Evolutionary conservation across 2,113 vertebrate genomes (phyloP), one percentile per base, ranked within the genome.

Genomic region (Leptocoma aspasia): DNA sequence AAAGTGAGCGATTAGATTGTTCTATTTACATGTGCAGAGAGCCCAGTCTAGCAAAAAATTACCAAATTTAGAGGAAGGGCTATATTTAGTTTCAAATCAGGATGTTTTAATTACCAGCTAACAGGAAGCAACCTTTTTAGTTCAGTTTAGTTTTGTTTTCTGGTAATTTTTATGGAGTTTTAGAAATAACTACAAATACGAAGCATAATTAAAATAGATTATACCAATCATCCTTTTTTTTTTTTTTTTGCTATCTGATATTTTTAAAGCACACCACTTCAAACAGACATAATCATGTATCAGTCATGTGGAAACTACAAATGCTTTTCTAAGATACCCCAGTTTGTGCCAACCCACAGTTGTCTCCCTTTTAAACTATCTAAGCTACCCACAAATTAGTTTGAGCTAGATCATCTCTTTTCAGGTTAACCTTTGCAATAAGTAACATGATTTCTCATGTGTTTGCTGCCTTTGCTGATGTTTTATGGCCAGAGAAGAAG

Each of bases 11-110:
- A 94, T 95, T 93, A 89, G 76, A 92, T 92, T 83, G 91, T 86
- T 94, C 72, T 96, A 53, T 92, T 90, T 95, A 66, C 72, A 94
- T 94, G 69, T 66, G 21, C 52, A 94, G 60, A 83, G 63, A 78
- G 64, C 69, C 53, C 77, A 82, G 81, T 53, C 91, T 94, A 89
- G 89, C 77, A 95, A 92, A 89, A 96, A 96, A 42, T 89, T 86
- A 94, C 80, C 89, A 89, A 84, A 91, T 95, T 89, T 95, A 95
- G 91, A 56, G 73, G 65, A 89, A 92, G 24, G 13, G 18, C 50
- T 97, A 87, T 96, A 76, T 95, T 94, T 96, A 89, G 86, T 75
- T 92, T 89, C 72, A 94, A 91, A 95, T 95, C 92, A 96, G 91
- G 86, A 96, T 89, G 81, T 59, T 89, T 94, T 92, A 89, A 94